Evolutionary conservation across 2,113 vertebrate species (phyloP), one percentile per base, ranked within the genome.

Genomic region (Archilochus colubris): DNA sequence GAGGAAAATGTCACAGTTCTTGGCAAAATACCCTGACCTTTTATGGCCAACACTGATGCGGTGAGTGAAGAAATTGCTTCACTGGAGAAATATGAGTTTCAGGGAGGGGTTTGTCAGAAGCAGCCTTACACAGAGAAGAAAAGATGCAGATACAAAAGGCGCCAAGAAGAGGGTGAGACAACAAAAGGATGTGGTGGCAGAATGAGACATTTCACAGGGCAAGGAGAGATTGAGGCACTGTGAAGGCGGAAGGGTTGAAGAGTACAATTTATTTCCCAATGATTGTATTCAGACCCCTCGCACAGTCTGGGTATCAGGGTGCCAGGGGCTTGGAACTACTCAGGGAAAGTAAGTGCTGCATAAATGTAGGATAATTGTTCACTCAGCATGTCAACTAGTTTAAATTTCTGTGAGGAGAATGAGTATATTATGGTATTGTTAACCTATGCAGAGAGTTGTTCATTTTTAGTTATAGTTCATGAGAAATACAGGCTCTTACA

Each of bases 341-440:
- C 58, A 64, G 58, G 51, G 63, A 87, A 88, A 76, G 59, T 33
- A 89, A 89, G 44, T 74, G 76, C 82, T 69, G 54, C 33, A n/a
- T 76, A 93, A 96, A 89, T 30, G 51, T 69, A 85, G 57, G 70
- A 94, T 95, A 89, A 66, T 96, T 94, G 50, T 69, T 95, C 93
- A 92, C 78, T 92, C 89, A 91, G 74, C 74, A 76, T 44, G 70
- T 94, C 9, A 0, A 51, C 67, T 89, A 79, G 81, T 93, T 94
- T 89, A 94, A 93, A 94, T 88, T 87, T 92, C 85, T 82, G 66
- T 68, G 62, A 87, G 84, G 62, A 91, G 58, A 94, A 55, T 33
- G 48, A 76, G 91, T 74, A 70, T 87, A 85, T 93, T 89, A 94
- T 50, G 59, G 82, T 95, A 89, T 94, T 93, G 91, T 88, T 96